Base-by-base conservation (phyloP, 2,888 invertebrate genomes). In the Cantharis flavilabris region DNA sequence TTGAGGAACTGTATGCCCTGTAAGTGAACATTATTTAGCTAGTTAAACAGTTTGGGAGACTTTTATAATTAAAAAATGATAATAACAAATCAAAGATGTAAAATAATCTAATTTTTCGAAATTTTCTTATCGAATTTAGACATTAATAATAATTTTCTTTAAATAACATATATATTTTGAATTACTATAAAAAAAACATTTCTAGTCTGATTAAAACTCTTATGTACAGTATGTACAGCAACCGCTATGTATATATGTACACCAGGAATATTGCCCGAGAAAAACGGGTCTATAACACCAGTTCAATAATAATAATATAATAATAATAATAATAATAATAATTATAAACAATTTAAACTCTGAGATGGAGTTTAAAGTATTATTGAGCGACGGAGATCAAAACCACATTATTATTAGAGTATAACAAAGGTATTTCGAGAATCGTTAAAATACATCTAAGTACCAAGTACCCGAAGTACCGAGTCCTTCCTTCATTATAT, bases 311-410 rank as follows among this genome's bases (percentile, higher is more conserved):
- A 33, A 33, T 33, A 33, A 13, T 13, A 30, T 33, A 33, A 49
- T 16, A 16, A 16, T 33, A 33, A 49, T 49, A 16, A 16, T 33
- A 33, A 49, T 49, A 49, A 49, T 49, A 49, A 49, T 49, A 49
- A 49, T 49, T 49, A 49, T 49, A n/a, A 77, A 83, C 79, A 81
- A 80, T 79, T 76, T 80, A 80, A 81, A 83, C 83, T 83, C 82
- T 49, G 49, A 49, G 81, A 76, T 76, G 71, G 76, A 77, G 73
- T 77, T 79, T 80, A 79, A 79, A 76, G 73, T 67, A 67, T 80
- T 83, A 85, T 87, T 87, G 87, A 87, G 87, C 87, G 85, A 85
- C 85, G 84, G 87, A 87, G 87, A 87, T 87, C 86, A 86, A 49
- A 83, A 83, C 78, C 82, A 82, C 74, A 76, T 49, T 49, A 49